Conservation (phyloP, 2,888 invertebrate species). For the Acanthosepion pharaonis region DNA sequence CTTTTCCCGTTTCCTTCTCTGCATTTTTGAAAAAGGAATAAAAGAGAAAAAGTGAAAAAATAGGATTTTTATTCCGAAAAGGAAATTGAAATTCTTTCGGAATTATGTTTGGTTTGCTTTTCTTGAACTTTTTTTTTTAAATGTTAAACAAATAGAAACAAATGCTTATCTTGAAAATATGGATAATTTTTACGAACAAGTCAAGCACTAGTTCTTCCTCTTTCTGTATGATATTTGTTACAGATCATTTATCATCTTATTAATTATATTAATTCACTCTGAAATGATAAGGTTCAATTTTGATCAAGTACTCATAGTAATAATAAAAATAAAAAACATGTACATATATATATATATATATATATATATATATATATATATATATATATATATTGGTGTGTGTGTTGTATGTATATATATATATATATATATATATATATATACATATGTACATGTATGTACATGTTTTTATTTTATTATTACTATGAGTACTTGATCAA, state of each 20-base stretch:
- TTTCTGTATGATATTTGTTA: too few species aligned
- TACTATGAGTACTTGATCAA: too few species aligned
- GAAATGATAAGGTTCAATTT: too few species aligned
- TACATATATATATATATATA: background rate
- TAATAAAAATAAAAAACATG: too few species aligned
- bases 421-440: background rate
- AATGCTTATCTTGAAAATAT: background rate
- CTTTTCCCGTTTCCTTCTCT: background rate
- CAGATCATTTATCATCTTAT: too few species aligned
- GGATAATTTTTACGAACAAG: too few species aligned
- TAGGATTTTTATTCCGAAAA: background rate
- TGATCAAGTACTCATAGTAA: too few species aligned
- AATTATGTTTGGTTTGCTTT: background rate
- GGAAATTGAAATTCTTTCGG: background rate
- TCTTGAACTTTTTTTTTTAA: background rate
- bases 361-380: constrained; percentile 1
- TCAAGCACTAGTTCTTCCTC: too few species aligned
- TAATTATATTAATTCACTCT: too few species aligned
- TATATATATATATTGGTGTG: too few species aligned
- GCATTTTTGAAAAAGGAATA: background rate
- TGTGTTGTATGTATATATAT: background rate
- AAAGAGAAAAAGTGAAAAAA: background rate
- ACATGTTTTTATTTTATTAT: too few species aligned
- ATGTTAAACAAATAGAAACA: background rate
- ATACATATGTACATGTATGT: too few species aligned